phyloP scores from a whole-genome alignment of 2,797 vertebrate genomes.

The Pelochelys cantorii region DNA sequence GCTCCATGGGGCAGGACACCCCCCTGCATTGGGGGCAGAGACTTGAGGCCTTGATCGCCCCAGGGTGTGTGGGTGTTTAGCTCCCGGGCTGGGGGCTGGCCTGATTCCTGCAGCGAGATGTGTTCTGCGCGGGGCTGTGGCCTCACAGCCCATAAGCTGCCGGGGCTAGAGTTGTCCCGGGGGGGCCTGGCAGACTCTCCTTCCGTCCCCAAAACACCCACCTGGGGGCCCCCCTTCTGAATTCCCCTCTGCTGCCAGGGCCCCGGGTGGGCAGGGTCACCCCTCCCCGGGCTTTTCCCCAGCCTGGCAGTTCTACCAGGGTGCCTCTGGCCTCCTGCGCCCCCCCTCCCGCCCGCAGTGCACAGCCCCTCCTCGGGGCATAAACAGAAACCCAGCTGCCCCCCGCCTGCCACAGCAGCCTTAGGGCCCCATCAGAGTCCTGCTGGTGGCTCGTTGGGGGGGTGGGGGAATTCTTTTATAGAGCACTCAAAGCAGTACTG shows the following conservation, averaged over 20 bases:
- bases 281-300: background rate
- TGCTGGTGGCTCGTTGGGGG: background rate
- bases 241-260: background rate
- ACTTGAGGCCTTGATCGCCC: background rate
- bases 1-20: background rate
- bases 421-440: background rate
- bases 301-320: background rate
- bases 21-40: background rate
- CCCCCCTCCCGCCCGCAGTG: too few species aligned
- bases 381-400: background rate
- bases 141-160: background rate
- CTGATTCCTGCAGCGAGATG: background rate
- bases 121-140: background rate
- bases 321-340: background rate
- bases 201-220: background rate
- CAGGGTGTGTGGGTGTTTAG: background rate
- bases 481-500: background rate
- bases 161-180: too few species aligned
- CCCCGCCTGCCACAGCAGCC: background rate
- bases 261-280: background rate
- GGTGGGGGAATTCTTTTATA: background rate
- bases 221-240: background rate
- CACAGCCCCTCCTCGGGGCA: background rate
- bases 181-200: background rate
- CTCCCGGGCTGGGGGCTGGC: too few species aligned